phyloP scores from a whole-genome alignment of 1,140 invertebrate genomes.

The Dryas iulia region DNA sequence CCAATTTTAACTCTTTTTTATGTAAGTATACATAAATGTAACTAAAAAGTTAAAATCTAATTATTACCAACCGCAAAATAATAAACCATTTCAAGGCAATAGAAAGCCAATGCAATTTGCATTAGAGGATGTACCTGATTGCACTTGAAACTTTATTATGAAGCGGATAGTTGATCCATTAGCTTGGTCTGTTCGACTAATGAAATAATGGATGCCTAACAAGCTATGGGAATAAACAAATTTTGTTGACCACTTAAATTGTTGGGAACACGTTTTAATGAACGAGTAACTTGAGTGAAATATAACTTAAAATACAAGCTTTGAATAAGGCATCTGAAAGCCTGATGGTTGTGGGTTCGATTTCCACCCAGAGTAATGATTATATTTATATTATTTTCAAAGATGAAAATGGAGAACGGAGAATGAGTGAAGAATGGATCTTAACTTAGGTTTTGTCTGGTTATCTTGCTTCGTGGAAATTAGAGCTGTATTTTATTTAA shows the following conservation, averaged over 20 bases:
- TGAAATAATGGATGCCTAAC: slow-evolving; percentile 9
- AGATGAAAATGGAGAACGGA: no score
- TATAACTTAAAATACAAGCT: neutral
- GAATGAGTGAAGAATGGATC: no score
- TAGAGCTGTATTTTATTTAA: no score
- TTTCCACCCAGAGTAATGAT: no score
- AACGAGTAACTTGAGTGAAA: neutral
- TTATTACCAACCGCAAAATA: neutral
- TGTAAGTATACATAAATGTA: no score
- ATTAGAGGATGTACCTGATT: slow-evolving; percentile 7
- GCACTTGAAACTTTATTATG: slow-evolving; percentile 10
- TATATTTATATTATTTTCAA: no score
- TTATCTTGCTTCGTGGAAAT: no score
- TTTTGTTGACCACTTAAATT: neutral
- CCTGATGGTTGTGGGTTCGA: neutral
- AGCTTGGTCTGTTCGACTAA: neutral
- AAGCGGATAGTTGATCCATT: slow-evolving; percentile 8
- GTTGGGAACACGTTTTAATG: neutral
- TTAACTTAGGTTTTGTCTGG: no score
- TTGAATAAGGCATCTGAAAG: no score
- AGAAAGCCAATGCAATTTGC: slow-evolving; percentile 2
- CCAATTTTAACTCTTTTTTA: no score
- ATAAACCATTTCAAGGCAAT: neutral
- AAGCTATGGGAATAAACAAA: slow-evolving; percentile 4
- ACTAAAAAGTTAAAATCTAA: no score